phyloP scores from a whole-genome alignment of 2,113 vertebrate species.

The Mesitornis unicolor region DNA sequence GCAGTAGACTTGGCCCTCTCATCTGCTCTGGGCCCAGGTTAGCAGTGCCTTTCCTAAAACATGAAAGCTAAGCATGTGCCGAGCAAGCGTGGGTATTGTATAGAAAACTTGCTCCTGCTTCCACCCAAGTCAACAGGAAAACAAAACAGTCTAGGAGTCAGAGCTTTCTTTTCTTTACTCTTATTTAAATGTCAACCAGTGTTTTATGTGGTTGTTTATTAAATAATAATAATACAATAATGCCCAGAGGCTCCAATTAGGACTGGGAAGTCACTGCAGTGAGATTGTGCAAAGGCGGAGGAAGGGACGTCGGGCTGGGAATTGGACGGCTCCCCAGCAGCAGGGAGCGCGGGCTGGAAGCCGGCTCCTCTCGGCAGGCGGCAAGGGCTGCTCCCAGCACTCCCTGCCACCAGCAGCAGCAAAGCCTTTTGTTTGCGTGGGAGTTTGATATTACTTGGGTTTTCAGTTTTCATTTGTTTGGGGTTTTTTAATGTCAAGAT shows the following conservation, averaged over 20 bases:
- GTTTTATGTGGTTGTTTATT: slow-evolving; percentile 56
- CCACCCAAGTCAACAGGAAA: neutral
- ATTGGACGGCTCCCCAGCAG: neutral
- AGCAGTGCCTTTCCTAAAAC: neutral
- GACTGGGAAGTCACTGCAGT: slow-evolving; percentile 21
- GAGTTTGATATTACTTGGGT: neutral
- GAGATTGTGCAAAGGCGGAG: neutral
- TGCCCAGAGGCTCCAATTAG: slow-evolving; percentile 50
- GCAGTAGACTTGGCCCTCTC: neutral
- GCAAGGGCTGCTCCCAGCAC: neutral
- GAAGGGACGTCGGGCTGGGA: neutral
- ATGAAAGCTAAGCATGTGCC: neutral
- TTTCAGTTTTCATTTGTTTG: neutral
- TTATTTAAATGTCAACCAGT: slow-evolving; percentile 36
- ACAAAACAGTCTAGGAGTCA: neutral
- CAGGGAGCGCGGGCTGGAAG: neutral
- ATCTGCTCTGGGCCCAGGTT: rapidly evolving
- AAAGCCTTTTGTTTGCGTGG: neutral
- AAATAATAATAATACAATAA: slow-evolving; percentile 50
- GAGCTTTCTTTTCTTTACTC: slow-evolving; percentile 34
- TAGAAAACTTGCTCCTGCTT: neutral
- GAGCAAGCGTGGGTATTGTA: neutral
- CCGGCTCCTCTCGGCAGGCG: neutral
- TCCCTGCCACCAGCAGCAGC: neutral
- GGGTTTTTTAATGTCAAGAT: neutral